phyloP scores from a whole-genome alignment of 2,113 vertebrate species.

The Oncorhynchus kisutch region DNA sequence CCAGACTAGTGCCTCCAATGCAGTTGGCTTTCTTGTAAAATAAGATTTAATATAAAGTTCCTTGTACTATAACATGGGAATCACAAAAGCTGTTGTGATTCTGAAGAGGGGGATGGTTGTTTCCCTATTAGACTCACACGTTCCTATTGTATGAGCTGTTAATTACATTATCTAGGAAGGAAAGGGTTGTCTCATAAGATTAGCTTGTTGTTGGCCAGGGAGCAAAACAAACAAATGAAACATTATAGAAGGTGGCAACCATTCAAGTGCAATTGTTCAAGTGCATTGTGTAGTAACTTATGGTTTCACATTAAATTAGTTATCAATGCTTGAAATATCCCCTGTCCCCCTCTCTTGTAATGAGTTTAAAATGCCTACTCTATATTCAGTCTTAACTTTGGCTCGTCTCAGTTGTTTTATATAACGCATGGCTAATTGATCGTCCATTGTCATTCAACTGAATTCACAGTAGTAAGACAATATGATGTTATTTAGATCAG shows the following conservation, averaged over 20 bases:
- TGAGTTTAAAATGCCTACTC: neutral
- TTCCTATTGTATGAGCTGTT: neutral
- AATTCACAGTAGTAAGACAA: too few species aligned
- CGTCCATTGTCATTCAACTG: too few species aligned
- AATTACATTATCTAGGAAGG: neutral
- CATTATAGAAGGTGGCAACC: conserved; percentile 3
- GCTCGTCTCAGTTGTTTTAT: too few species aligned
- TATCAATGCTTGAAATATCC: neutral
- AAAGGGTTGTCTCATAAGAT: neutral
- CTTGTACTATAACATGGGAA: neutral
- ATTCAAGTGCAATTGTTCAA: neutral
- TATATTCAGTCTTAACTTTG: neutral
- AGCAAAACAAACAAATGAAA: neutral
- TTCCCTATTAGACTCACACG: neutral
- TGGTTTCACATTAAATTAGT: neutral
- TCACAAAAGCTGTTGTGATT: neutral
- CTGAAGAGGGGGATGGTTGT: neutral
- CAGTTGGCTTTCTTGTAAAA: too few species aligned
- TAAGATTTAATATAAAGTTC: too few species aligned
- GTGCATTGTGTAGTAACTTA: too few species aligned
- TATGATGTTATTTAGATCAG: too few species aligned
- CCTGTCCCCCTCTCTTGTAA: neutral
- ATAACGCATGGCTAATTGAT: too few species aligned
- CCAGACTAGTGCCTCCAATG: too few species aligned
- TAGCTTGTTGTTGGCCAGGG: neutral